Conservation (phyloP, 1,140 invertebrate species). For the Drosophila paulistorum region DNA sequence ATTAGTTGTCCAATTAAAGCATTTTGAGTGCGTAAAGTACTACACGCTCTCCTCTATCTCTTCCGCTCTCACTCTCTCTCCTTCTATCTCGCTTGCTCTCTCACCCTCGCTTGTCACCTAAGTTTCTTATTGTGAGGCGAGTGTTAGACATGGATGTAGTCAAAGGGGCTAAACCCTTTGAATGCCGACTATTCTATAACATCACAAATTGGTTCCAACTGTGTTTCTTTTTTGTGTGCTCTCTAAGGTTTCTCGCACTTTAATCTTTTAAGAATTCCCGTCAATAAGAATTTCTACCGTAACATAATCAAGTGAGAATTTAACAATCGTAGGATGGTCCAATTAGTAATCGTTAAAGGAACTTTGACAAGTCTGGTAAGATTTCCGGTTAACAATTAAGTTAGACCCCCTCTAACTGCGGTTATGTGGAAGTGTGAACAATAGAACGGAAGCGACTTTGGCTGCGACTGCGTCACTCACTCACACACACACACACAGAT, state of each 20-base stretch:
- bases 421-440: conserved; percentile 34
- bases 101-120: conserved; percentile 14
- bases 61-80: background rate
- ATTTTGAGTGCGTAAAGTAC: conserved; percentile 65
- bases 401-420: background rate
- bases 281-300: too few species aligned
- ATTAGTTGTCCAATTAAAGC: conserved; percentile 72
- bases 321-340: too few species aligned
- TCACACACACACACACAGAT: conserved; percentile 26
- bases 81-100: conserved; percentile 4
- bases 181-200: too few species aligned
- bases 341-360: background rate
- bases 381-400: background rate
- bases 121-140: conserved; percentile 3
- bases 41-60: conserved; percentile 13
- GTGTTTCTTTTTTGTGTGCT: too few species aligned
- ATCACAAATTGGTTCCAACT: too few species aligned
- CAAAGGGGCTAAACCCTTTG: background rate
- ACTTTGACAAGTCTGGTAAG: too few species aligned
- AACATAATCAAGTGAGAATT: too few species aligned
- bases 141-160: conserved; percentile 11
- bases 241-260: too few species aligned
- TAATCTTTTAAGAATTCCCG: too few species aligned
- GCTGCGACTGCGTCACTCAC: conserved; percentile 60
- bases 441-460: conserved; percentile 76